Conservation (phyloP, 1,140 invertebrate species). For the Calycopis cecrops region DNA sequence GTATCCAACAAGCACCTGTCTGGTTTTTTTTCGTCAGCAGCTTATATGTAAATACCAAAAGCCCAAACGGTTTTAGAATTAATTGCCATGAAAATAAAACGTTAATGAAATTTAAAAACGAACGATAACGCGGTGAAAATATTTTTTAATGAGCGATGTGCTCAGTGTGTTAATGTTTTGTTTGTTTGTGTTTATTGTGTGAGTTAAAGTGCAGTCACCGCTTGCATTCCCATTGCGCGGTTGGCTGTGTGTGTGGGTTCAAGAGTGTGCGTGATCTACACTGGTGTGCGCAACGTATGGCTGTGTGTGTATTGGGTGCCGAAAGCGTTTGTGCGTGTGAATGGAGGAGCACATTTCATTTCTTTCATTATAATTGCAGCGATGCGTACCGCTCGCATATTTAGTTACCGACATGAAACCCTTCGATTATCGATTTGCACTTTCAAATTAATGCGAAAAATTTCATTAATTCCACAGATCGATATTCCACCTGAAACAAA, state of each 20-base stretch:
- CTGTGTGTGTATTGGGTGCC: conserved; percentile 53
- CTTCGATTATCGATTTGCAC: background rate
- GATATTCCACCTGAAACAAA: background rate
- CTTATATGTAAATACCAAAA: conserved; percentile 7
- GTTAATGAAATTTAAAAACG: conserved; percentile 11
- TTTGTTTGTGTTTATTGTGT: conserved; percentile 73
- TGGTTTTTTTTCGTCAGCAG: conserved; percentile 34
- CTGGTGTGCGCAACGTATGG: conserved; percentile 12
- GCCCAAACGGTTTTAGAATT: conserved; percentile 1
- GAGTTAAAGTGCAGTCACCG: conserved; percentile 73
- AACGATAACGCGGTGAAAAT: conserved; percentile 27
- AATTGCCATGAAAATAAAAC: conserved; percentile 7
- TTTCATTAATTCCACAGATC: background rate
- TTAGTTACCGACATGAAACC: conserved; percentile 15
- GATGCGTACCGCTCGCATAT: conserved; percentile 56
- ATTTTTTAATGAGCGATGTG: conserved; percentile 42
- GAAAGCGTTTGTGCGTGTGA: conserved; percentile 70
- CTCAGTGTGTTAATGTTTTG: conserved; percentile 61
- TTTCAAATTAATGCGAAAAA: background rate
- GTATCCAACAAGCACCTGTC: conserved; percentile 59
- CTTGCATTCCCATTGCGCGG: conserved; percentile 62
- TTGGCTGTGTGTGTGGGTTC: conserved; percentile 42
- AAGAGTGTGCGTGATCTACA: conserved; percentile 37
- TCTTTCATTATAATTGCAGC: conserved; percentile 68
- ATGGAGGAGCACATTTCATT: conserved; percentile 73